Conservation (phyloP, 2,113 vertebrate genomes). For the Xenopus borealis region DNA sequence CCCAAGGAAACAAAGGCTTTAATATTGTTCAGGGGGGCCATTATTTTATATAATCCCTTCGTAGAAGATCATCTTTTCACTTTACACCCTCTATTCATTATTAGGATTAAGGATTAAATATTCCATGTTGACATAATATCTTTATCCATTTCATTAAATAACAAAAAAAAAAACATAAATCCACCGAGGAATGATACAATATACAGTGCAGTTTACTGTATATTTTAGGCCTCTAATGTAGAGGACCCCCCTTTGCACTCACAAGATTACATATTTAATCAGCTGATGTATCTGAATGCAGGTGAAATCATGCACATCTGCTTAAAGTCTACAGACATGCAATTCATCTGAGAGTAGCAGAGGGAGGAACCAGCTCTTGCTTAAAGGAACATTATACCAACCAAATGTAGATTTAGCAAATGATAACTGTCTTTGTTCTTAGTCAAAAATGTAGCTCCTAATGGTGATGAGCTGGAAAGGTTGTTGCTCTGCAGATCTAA, state of each 20-base stretch:
- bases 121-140: background rate
- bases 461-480: too few relatives aligned
- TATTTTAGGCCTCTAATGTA: too few relatives aligned
- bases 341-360: conserved; percentile 65
- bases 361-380: conserved; percentile 32
- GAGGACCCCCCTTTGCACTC: background rate
- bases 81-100: conserved; percentile 5
- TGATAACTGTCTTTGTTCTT: too few relatives aligned
- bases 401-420: too few relatives aligned
- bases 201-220: background rate
- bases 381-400: too few relatives aligned
- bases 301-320: conserved; percentile 82
- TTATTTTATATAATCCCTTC: too few relatives aligned
- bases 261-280: conserved; percentile 18
- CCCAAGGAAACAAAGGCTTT: too few relatives aligned
- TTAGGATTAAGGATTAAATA: background rate
- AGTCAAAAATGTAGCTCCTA: too few relatives aligned
- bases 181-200: too few relatives aligned
- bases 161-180: background rate
- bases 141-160: conserved; percentile 7
- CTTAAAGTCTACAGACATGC: conserved; percentile 83
- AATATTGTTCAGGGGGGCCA: too few relatives aligned
- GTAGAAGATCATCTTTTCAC: background rate
- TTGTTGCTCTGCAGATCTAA: too few relatives aligned
- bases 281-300: conserved; percentile 71